Percentiles rank a stretch among this genome's conserved stretches.
These are phyloP conservation scores for Leptura quadrifasciata DNA, from an alignment of 2,888 invertebrate species.

Conservation along the genomic window DNA sequence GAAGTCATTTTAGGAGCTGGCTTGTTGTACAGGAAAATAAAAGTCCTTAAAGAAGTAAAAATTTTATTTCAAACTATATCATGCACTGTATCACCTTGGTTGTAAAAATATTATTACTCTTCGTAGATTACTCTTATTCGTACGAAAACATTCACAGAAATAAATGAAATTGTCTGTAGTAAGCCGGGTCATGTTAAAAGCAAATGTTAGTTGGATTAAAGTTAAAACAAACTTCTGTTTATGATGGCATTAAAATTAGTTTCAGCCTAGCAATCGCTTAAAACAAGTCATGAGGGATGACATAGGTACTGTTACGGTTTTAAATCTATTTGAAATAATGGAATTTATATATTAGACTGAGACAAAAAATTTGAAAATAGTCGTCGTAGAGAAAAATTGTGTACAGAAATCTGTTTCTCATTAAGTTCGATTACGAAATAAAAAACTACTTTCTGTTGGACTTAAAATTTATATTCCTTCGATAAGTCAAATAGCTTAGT, in stretches of 20 bases:
- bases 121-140: constrained; percentile 24
- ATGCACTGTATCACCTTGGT: constrained; percentile 13
- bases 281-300: neutral
- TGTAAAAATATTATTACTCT: constrained; percentile 37
- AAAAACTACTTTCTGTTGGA: no score
- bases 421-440: no score
- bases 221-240: constrained; percentile 28
- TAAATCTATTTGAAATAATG: no score
- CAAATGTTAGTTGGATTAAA: constrained; percentile 21
- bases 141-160: neutral
- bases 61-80: constrained; percentile 30
- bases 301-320: neutral
- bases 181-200: constrained; percentile 26
- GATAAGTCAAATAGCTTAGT: no score
- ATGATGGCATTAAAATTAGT: constrained; percentile 31
- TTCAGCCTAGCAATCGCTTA: neutral
- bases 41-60: constrained; percentile 27
- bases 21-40: constrained; percentile 23
- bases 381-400: no score
- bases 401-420: no score
- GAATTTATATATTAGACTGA: no score
- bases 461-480: no score
- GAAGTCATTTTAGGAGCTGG: constrained; percentile 20
- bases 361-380: no score
- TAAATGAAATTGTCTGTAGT: constrained; percentile 21